phyloP scores from a whole-genome alignment of 2,888 invertebrate genomes.

The Strigamia crassipes region DNA sequence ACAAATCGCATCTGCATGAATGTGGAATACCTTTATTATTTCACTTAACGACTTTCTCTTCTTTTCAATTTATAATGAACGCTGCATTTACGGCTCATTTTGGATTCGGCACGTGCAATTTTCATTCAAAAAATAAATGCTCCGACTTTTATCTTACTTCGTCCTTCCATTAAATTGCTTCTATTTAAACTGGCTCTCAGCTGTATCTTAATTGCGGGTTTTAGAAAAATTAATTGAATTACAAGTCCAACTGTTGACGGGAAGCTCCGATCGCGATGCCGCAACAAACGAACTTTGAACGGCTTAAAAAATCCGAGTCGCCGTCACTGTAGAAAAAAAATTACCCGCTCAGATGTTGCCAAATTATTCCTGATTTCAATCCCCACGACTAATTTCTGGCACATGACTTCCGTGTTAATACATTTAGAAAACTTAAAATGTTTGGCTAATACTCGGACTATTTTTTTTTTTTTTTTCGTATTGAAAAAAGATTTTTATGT shows the following conservation, averaged over 20 bases:
- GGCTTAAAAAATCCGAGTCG: too few species aligned
- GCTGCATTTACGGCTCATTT: background rate
- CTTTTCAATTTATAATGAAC: conserved; percentile 17
- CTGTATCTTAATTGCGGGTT: background rate
- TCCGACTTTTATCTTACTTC: background rate
- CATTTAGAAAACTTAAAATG: too few species aligned
- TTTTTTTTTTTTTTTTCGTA: background rate
- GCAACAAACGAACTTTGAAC: too few species aligned
- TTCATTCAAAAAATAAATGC: conserved; percentile 13
- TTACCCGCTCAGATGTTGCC: too few species aligned
- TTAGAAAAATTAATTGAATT: background rate
- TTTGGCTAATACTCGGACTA: too few species aligned
- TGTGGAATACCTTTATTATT: conserved; percentile 16
- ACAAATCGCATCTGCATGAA: conserved; percentile 11
- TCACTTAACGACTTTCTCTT: conserved; percentile 1
- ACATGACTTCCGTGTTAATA: too few species aligned
- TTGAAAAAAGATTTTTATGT: background rate
- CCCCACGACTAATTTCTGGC: too few species aligned
- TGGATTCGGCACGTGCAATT: conserved; percentile 15
- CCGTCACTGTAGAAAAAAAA: too few species aligned
- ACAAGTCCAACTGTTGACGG: too few species aligned
- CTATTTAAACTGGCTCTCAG: too few species aligned
- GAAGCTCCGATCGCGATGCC: too few species aligned
- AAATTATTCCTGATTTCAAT: too few species aligned
- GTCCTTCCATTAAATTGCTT: background rate